phyloP scores from a whole-genome alignment of 2,113 vertebrate genomes.

The Cisticola juncidis region DNA sequence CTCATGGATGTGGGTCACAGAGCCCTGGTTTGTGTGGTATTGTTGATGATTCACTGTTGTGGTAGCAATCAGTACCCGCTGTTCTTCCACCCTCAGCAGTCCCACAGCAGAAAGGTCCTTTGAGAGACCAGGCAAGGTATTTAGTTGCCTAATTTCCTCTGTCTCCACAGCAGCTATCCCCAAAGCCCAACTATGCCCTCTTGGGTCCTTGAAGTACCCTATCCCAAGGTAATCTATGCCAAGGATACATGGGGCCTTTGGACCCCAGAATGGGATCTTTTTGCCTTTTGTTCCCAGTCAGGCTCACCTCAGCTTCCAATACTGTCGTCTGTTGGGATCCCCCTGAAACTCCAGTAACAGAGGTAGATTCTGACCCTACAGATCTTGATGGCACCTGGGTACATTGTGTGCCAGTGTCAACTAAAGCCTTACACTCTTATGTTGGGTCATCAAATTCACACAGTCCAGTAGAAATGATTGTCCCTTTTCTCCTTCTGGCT shows the following conservation, averaged over 20 bases:
- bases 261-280: not conserved
- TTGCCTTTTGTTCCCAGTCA: not conserved
- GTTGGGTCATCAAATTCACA: fast-evolving
- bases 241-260: fast-evolving
- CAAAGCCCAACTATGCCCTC: not conserved
- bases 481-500: not conserved
- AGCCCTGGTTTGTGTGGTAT: fast-evolving
- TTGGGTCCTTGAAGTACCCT: no score
- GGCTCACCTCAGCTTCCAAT: not conserved
- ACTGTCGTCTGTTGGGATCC: not conserved
- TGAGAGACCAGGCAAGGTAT: not conserved
- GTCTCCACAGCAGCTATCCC: not conserved
- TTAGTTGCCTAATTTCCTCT: not conserved
- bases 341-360: not conserved
- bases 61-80: not conserved
- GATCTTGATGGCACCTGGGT: not conserved
- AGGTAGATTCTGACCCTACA: not conserved
- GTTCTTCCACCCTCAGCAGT: not conserved
- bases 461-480: not conserved
- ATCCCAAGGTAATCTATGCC: not conserved
- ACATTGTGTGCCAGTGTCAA: not conserved
- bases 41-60: not conserved
- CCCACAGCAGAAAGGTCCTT: not conserved
- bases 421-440: not conserved
- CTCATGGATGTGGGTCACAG: not conserved